These are phyloP conservation scores for Talpa occidentalis DNA, from an alignment of 2,113 vertebrate genomes.

Conservation along the genomic window DNA sequence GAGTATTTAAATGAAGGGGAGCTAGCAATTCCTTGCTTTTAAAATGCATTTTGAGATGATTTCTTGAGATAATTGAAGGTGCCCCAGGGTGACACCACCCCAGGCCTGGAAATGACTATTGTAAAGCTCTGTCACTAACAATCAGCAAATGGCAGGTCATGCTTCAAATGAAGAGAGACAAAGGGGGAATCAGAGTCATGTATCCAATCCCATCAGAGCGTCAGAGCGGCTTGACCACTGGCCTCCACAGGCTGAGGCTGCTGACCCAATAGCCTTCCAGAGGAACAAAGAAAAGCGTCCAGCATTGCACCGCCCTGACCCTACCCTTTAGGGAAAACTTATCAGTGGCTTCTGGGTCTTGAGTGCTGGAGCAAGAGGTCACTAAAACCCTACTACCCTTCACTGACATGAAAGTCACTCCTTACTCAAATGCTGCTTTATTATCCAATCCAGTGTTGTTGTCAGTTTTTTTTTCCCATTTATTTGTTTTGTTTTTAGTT, in stretches of 20 bases:
- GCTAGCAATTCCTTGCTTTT: not conserved
- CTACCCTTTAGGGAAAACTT: not conserved
- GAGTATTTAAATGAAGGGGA: not conserved
- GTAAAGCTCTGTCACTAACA: constrained; percentile 21
- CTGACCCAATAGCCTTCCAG: not conserved
- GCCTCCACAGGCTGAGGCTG: not conserved
- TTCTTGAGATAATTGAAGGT: constrained; percentile 52
- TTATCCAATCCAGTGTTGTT: not conserved
- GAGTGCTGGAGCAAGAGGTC: not conserved
- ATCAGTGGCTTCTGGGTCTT: not conserved
- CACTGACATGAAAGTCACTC: not conserved
- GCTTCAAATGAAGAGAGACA: constrained; percentile 65
- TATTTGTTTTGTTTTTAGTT: not conserved
- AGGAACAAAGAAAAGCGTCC: not conserved
- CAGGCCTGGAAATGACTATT: constrained; percentile 46
- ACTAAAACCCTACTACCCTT: not conserved
- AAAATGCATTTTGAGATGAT: constrained; percentile 1
- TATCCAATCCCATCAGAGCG: not conserved
- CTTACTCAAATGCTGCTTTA: not conserved
- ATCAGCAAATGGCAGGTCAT: not conserved
- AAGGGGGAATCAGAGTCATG: not conserved
- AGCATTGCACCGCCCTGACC: not conserved
- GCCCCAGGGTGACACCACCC: constrained; percentile 25
- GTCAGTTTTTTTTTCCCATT: not conserved
- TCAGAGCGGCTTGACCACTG: not conserved